Evolutionary conservation across 2,888 invertebrate species (phyloP).

Genomic region (Hypsopygia costalis): DNA sequence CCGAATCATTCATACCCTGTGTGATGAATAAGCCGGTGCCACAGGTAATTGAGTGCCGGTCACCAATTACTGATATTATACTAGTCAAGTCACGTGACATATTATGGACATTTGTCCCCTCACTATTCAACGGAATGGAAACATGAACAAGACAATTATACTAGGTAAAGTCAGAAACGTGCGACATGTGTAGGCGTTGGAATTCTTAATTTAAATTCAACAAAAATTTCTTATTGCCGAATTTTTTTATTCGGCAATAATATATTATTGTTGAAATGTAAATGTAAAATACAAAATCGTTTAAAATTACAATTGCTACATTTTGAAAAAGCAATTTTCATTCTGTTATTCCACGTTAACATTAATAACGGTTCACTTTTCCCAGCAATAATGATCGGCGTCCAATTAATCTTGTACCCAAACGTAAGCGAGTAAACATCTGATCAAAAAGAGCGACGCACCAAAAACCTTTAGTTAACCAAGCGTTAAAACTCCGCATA

Average conservation of each 20-base stretch:
- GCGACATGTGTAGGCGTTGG: no score
- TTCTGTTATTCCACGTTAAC: no score
- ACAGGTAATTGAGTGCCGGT: constrained; percentile 17
- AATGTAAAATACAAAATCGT: no score
- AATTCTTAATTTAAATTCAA: no score
- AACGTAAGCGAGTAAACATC: constrained; percentile 17
- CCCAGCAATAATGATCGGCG: no score
- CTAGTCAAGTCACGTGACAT: constrained; percentile 18
- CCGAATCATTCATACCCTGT: constrained; percentile 26
- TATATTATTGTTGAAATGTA: no score
- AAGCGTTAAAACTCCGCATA: constrained; percentile 38
- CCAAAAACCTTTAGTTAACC: constrained; percentile 27
- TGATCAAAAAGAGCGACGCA: constrained; percentile 7
- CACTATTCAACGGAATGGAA: constrained; percentile 14
- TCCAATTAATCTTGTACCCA: constrained; percentile 15
- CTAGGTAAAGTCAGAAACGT: no score
- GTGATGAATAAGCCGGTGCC: constrained; percentile 20
- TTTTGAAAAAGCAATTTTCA: no score
- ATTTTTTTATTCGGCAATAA: no score
- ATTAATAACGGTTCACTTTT: no score
- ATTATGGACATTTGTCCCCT: constrained; percentile 18
- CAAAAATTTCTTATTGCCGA: no score
- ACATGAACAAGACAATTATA: constrained; percentile 4
- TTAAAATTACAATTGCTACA: no score
- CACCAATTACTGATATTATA: constrained; percentile 13